Percentiles rank a stretch among this genome's conserved stretches.
These are phyloP conservation scores for Cydia fagiglandana DNA, from an alignment of 1,140 invertebrate genomes.

Conservation along the genomic window DNA sequence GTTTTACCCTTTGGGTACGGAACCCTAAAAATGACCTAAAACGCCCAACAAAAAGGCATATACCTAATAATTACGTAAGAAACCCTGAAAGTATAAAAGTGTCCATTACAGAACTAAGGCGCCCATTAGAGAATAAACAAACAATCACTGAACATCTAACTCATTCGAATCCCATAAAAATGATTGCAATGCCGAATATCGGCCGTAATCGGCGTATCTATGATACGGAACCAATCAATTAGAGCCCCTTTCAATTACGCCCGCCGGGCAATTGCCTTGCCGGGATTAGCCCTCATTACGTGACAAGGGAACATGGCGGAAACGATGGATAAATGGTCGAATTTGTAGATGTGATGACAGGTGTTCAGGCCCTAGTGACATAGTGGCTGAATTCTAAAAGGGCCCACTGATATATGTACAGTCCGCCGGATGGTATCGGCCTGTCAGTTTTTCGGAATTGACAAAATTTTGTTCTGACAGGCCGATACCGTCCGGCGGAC, in stretches of 20 bases:
- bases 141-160: neutral
- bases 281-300: constrained; percentile 24
- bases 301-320: constrained; percentile 9
- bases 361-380: neutral
- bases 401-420: too few relatives aligned
- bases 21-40: too few relatives aligned
- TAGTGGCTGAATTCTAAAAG: neutral
- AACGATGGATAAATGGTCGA: neutral
- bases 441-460: too few relatives aligned
- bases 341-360: neutral
- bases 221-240: constrained; percentile 73
- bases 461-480: too few relatives aligned
- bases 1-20: too few relatives aligned
- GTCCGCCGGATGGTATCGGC: too few relatives aligned
- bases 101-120: too few relatives aligned
- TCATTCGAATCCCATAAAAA: constrained; percentile 3
- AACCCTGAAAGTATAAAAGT: too few relatives aligned
- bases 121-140: neutral
- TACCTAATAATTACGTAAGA: too few relatives aligned
- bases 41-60: neutral
- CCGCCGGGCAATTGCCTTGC: constrained; percentile 18
- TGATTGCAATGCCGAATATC: neutral
- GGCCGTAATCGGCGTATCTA: constrained; percentile 32
- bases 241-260: constrained; percentile 72
- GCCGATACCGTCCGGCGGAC: too few relatives aligned